Evolutionary conservation across 2,113 vertebrate species (phyloP), one percentile per base, ranked within the genome.

Genomic region (Dipodomys ordii): DNA sequence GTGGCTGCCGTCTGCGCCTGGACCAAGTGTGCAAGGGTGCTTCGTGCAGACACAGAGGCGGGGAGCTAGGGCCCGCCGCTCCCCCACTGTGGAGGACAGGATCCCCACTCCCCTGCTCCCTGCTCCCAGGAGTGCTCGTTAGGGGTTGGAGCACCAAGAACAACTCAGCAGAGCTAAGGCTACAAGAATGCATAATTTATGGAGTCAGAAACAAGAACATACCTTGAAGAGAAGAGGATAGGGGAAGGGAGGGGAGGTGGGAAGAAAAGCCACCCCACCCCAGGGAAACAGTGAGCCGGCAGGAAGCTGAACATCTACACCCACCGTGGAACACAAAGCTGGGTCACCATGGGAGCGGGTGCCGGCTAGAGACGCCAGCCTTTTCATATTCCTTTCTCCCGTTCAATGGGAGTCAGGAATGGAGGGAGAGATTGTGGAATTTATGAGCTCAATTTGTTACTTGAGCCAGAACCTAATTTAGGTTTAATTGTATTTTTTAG

Each of bases 171-270:
- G 87, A 90, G 84, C 91, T 6, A 68, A 65, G 95, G 83, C 87
- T 57, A 80, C 68, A 94, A 9, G 87, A 81, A 97, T 94, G 90
- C 72, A 94, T 96, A 62, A 97, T 97, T 97, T 79, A 96, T 94
- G 79, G 88, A 96, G 92, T 6, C 39, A 65, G 95, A 93, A 96
- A 96, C 13, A 44, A 81, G 94, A 96, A 90, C 89, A 95, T 11
- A 65, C 35, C 94, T 88, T 81, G 64, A 39, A 91, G 74, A 60
- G 77, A 72, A 20, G 2, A 39, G 19, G 39, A 39, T 39, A 39
- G 39, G 60, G 53, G 49, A 10, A 49, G 39, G 22, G 32, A 7
- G 7, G 28, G 2, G 23, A 35, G 53, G 53, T 57, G 53, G 71
- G 82, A 85, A 83, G 65, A 80, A 78, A 93, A 49, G 1, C 20